Evolutionary conservation across 2,113 vertebrate species (phyloP), one percentile per base, ranked within the genome.

Genomic region (Athene noctua): DNA sequence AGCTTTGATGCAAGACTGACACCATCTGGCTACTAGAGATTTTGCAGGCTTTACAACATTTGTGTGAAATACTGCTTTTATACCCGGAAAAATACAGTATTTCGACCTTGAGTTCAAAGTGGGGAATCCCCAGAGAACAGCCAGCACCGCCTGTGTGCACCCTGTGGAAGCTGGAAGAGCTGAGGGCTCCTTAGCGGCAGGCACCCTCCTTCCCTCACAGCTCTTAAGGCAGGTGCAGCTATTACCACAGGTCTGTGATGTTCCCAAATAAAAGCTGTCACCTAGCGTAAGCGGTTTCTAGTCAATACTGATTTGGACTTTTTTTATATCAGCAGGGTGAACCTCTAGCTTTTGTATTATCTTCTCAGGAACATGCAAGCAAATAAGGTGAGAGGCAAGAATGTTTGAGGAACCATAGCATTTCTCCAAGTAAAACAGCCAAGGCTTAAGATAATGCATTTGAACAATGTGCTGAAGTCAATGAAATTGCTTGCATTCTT

Each of bases 1-100:
- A 65, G 79, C 40, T 30, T 70, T 49, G 61, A 32, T 93, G 38
- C 96, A 94, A 97, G 91, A 70, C 93, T 97, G 97, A 97, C 97
- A 97, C 94, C 96, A 61, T 46, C 93, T 96, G 97, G 94, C 59
- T 92, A 21, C 30, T 42, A 15, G 18, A 54, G 80, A 82, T 20
- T 25, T 77, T 94, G 75, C 94, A 94, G 62, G 42, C 30, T 27
- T 68, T 29, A 29, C 3, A 61, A 40, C 1, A 3, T 26, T 44
- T 6, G 14, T 29, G 9, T 62, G 62, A 80, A 86, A 70, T 54
- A 34, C 3, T 46, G 20, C 6, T 77, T 71, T 81, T 51, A 22
- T 8, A 57, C 13, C 4, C 0, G 0, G 47, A 79, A 82, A 91
- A 80, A 20, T 1, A 29, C 8, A 73, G 19, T 22, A 23, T 67